A percentile compares a stretch with the other conserved stretches of the same genome.
Evolutionary conservation across 2,797 vertebrate genomes (phyloP).

Genomic region (Tauraco hartlaubi): DNA sequence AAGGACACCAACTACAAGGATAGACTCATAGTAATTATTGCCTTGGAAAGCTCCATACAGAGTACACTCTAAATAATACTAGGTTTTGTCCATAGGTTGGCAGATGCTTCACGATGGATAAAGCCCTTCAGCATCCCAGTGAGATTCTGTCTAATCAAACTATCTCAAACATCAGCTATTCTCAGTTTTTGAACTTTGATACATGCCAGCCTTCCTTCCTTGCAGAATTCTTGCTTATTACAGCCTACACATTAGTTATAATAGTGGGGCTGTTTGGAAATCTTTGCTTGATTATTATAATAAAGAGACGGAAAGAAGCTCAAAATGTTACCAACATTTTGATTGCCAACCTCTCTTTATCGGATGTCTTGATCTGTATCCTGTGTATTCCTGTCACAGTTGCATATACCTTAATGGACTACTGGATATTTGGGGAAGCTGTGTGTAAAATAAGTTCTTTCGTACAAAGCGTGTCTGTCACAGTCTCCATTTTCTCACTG

Average conservation of each 20-base stretch:
- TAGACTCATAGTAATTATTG: neutral
- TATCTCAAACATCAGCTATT: slow-evolving; percentile 48
- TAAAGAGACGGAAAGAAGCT: slow-evolving; percentile 86
- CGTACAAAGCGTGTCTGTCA: slow-evolving; percentile 87
- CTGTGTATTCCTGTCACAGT: slow-evolving; percentile 89
- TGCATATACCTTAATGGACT: slow-evolving; percentile 89
- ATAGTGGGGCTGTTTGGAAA: slow-evolving; percentile 88
- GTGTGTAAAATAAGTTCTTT: slow-evolving; percentile 90
- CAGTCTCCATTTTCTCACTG: slow-evolving; percentile 90
- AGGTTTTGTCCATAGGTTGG: neutral
- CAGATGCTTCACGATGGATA: slow-evolving; percentile 44
- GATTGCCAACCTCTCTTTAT: slow-evolving; percentile 90
- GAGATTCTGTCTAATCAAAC: slow-evolving; percentile 56
- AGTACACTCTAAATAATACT: neutral
- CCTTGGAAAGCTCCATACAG: neutral
- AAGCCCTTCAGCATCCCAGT: neutral
- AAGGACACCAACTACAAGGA: neutral
- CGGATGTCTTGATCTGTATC: slow-evolving; percentile 89
- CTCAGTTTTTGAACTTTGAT: slow-evolving; percentile 70
- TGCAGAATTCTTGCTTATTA: slow-evolving; percentile 69
- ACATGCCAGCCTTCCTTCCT: slow-evolving; percentile 62
- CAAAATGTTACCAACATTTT: slow-evolving; percentile 91
- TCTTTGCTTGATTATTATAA: slow-evolving; percentile 87
- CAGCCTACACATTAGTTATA: slow-evolving; percentile 82
- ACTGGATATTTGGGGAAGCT: slow-evolving; percentile 88